A percentile compares a stretch with the other conserved stretches of the same genome.
These are phyloP conservation scores for Cottus gobio DNA, from an alignment of 2,113 vertebrate species.

Conservation along the genomic window DNA sequence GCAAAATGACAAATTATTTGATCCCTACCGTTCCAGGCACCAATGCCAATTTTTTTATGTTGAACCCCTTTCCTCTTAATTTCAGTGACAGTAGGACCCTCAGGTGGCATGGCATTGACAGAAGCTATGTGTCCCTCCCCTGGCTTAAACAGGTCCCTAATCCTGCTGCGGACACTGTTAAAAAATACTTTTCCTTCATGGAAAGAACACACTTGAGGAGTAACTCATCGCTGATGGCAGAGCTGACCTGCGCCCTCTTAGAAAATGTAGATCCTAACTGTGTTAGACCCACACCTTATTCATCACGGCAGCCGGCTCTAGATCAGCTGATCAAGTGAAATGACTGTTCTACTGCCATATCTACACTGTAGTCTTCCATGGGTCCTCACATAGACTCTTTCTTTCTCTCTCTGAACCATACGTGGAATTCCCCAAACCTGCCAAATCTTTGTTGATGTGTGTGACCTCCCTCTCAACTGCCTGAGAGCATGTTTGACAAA, in stretches of 20 bases:
- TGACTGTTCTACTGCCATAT: not conserved
- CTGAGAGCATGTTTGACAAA: not conserved
- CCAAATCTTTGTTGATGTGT: not conserved
- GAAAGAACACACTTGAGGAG: no score
- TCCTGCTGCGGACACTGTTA: no score
- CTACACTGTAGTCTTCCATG: not conserved
- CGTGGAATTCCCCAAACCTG: not conserved
- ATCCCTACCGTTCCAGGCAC: not conserved
- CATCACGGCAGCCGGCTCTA: not conserved
- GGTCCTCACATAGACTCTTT: not conserved
- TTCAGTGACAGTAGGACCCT: not conserved
- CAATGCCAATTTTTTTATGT: no score
- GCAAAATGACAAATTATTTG: not conserved
- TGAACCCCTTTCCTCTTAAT: not conserved
- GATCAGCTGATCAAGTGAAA: not conserved
- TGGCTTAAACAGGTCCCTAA: no score
- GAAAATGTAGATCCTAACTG: not conserved
- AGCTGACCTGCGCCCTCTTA: not conserved
- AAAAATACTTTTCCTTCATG: no score
- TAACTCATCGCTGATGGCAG: not conserved
- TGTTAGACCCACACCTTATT: not conserved
- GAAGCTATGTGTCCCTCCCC: no score
- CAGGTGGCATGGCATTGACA: not conserved
- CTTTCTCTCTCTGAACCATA: not conserved
- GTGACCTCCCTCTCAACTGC: not conserved